Base-by-base conservation (phyloP, 2,113 vertebrate genomes). In the Chloebia gouldiae region DNA sequence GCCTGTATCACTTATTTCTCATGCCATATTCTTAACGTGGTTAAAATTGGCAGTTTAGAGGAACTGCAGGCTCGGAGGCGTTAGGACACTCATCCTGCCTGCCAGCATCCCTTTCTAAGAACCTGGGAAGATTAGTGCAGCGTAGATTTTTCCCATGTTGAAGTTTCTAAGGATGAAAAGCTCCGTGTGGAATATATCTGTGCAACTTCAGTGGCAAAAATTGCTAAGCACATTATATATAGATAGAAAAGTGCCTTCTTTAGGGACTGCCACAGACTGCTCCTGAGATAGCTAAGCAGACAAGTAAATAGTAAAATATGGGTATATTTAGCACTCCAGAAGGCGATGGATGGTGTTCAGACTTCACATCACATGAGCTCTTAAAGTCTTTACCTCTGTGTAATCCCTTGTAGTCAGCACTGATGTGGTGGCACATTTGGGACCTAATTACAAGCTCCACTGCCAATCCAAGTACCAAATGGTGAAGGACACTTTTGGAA, bases 211-310 rank as follows among this genome's bases (percentile, higher is more conserved):
- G 94, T 63, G 82, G 84, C 92, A 90, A 84, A 89, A 92, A 88
- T 79, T 60, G 84, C 86, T 56, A 88, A 95, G 83, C 61, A 73
- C 44, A 7, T 90, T 84, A 42, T 47, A 30, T 92, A 95, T 88
- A 95, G 94, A 95, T 88, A 94, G 92, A 81, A 90, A 88, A 76
- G 57, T 77, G 72, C 69, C n/a, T 82, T 84, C 93, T 97, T 88
- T 61, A 85, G 93, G 72, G 77, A 68, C 70, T 64, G 91, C 75
- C 92, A 13, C 56, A 75, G 71, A 22, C 92, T 45, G 70, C 85
- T 95, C 70, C 63, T 14, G 53, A 73, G 91, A 93, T 39, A 61
- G 92, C 85, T 70, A 53, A 72, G 86, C 39, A 81, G 81, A 57
- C 65, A 88, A 81, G 82, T 24, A 49, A 60, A 14, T 54, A 81